Evolutionary conservation across 2,888 invertebrate species (phyloP).

Genomic region (Orchesella flavescens): DNA sequence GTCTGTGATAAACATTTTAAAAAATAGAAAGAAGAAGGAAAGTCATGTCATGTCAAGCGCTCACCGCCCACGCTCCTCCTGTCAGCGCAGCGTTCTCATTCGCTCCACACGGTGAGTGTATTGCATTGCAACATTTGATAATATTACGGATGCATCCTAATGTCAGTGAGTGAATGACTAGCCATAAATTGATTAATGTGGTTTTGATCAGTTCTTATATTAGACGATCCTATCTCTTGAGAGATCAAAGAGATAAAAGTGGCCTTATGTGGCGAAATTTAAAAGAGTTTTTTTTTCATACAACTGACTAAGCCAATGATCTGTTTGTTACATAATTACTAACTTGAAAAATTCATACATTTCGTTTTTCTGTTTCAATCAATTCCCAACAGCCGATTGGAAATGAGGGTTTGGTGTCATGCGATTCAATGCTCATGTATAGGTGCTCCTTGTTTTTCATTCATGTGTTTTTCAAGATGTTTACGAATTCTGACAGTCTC

Average conservation of each 20-base stretch:
- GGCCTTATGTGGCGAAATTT: conserved; percentile 30
- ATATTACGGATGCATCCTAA: conserved; percentile 27
- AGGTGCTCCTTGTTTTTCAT: too few species aligned
- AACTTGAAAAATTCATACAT: not conserved
- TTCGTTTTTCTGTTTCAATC: not conserved
- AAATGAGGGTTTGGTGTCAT: too few species aligned
- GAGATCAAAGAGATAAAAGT: conserved; percentile 6
- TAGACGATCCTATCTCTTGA: conserved; percentile 42
- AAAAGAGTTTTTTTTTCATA: not conserved
- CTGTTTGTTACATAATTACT: conserved; percentile 24
- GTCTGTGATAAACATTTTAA: conserved; percentile 51
- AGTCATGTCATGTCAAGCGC: conserved; percentile 65
- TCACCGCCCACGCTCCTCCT: conserved; percentile 55
- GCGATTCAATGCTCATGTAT: too few species aligned
- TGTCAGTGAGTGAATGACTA: conserved; percentile 51
- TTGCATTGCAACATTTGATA: conserved; percentile 25
- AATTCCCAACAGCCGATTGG: too few species aligned
- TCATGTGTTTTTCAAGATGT: too few species aligned
- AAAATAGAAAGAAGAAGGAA: conserved; percentile 61
- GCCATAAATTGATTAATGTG: conserved; percentile 63
- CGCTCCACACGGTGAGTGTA: conserved; percentile 19
- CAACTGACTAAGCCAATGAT: conserved; percentile 2
- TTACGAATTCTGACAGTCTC: too few species aligned
- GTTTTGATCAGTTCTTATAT: conserved; percentile 59
- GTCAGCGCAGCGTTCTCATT: conserved; percentile 46